Conservation (phyloP, 2,888 invertebrate genomes). For the Hirtodrosophila cameraria region DNA sequence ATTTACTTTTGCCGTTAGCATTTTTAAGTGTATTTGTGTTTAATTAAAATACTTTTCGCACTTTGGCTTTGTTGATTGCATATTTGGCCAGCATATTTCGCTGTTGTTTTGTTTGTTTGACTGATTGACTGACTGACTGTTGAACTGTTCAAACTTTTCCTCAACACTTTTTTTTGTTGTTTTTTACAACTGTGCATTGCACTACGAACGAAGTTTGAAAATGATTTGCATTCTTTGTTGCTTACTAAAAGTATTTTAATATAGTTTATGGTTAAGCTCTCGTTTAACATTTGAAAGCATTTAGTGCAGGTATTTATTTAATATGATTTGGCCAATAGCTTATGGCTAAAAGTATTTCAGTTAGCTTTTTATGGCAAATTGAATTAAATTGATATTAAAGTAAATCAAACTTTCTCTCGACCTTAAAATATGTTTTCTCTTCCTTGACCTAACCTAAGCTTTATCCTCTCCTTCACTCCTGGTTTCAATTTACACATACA, state of each 20-base stretch:
- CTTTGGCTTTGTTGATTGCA: conserved; percentile 55
- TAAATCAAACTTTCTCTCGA: too few relatives aligned
- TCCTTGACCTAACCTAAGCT: too few relatives aligned
- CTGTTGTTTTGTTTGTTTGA: conserved; percentile 25
- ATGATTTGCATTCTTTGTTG: conserved; percentile 51
- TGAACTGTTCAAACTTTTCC: conserved; percentile 38
- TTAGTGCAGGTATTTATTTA: conserved; percentile 35
- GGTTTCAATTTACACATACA: too few relatives aligned
- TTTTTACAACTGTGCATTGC: conserved; percentile 5
- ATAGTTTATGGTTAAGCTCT: conserved; percentile 41
- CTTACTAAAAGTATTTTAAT: conserved; percentile 57
- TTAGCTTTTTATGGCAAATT: not conserved
- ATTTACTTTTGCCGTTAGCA: conserved; percentile 22
- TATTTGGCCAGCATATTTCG: conserved; percentile 28
- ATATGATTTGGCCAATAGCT: conserved; percentile 6
- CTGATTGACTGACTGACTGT: conserved; percentile 43
- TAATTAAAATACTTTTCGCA: conserved; percentile 73
- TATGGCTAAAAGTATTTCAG: not conserved
- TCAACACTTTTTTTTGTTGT: not conserved
- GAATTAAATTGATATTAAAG: too few relatives aligned
- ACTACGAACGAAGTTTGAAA: conserved; percentile 26
- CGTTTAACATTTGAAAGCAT: conserved; percentile 15
- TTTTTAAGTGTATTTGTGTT: conserved; percentile 61
- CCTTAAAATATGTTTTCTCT: too few relatives aligned
- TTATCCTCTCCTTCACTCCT: too few relatives aligned